Evolutionary conservation across 2,113 vertebrate genomes (phyloP), one percentile per base, ranked within the genome.

Genomic region (Cochlearius cochlearius): DNA sequence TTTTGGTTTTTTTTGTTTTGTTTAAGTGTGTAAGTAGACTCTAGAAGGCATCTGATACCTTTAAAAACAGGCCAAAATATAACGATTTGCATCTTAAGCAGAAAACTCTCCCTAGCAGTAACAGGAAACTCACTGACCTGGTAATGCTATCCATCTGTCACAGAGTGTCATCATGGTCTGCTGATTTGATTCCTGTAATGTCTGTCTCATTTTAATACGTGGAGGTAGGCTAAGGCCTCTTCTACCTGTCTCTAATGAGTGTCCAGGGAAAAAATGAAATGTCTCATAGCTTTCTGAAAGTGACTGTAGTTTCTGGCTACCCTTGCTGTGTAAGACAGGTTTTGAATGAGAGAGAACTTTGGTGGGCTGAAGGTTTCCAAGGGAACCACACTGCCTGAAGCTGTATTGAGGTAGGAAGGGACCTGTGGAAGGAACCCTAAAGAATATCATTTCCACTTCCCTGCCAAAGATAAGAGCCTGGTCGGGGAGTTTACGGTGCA

Each of bases 141-240:
- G 81, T 96, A 97, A 94, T 64, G 80, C 53, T 92, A 92, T 95
- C 97, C 80, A 59, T 96, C 94, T 96, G 91, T 97, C 94, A 86
- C 78, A 94, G 91, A 82, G 90, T 86, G 81, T 96, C 94, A 36
- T 91, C 94, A 64, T 75, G 91, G 83, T 94, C 96, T 97, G 93
- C 86, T 95, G 95, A 43, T 82, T 82, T 86, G 90, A 79, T 92
- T 92, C 90, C 91, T 93, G 90, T 87, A 77, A 75, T 88, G 78
- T 97, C 83, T 95, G 96, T 95, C 91, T 96, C 74, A 77, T 91
- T 91, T 94, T 81, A 88, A 56, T 72, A 56, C 2, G 12, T 94
- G 80, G 94, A 89, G 67, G 93, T 88, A 72, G 96, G 85, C 95
- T 92, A 55, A 73, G 84, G 71, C 92, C 85, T 86, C 92, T 95